These are phyloP conservation scores for Lampris megalopsis DNA, from an alignment of 2,113 vertebrate genomes.

Conservation along the genomic window DNA sequence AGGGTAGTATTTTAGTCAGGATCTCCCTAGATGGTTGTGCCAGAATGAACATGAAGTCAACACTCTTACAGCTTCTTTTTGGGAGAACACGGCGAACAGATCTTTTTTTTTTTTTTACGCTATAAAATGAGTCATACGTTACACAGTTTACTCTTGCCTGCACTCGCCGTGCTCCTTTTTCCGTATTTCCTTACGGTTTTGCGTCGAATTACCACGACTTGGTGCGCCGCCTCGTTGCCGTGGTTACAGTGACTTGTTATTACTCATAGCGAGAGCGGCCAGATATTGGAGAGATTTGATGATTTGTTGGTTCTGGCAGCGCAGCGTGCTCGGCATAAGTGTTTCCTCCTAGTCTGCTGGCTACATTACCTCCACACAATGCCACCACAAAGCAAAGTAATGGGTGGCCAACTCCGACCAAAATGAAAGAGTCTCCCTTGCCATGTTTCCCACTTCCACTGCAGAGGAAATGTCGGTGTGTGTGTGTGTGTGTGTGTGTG, in stretches of 20 bases:
- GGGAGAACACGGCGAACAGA: slow-evolving; percentile 36
- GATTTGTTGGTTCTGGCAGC: slow-evolving; percentile 75
- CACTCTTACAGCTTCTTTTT: slow-evolving; percentile 58
- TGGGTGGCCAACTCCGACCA: slow-evolving; percentile 77
- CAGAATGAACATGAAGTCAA: slow-evolving; percentile 61
- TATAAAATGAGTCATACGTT: slow-evolving; percentile 43
- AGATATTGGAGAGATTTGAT: slow-evolving; percentile 59
- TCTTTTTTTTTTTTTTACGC: slow-evolving; percentile 23
- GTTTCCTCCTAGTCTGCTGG: slow-evolving; percentile 68
- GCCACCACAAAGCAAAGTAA: slow-evolving; percentile 65
- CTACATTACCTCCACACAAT: slow-evolving; percentile 60
- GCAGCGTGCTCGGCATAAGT: slow-evolving; percentile 48
- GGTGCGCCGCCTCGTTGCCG: slow-evolving; percentile 46
- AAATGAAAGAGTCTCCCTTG: slow-evolving; percentile 66
- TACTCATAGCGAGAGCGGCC: slow-evolving; percentile 40
- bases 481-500: neutral
- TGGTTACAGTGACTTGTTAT: slow-evolving; percentile 48
- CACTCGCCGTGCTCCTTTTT: slow-evolving; percentile 35
- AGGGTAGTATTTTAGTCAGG: slow-evolving; percentile 72
- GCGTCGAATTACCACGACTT: slow-evolving; percentile 37
- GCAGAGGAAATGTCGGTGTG: slow-evolving; percentile 50
- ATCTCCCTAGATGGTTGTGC: slow-evolving; percentile 76
- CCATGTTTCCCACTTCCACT: slow-evolving; percentile 71
- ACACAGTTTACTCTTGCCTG: slow-evolving; percentile 27
- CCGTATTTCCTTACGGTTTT: neutral